These are phyloP conservation scores for Epinephelus moara DNA, from an alignment of 2,113 vertebrate genomes.

Conservation along the genomic window DNA sequence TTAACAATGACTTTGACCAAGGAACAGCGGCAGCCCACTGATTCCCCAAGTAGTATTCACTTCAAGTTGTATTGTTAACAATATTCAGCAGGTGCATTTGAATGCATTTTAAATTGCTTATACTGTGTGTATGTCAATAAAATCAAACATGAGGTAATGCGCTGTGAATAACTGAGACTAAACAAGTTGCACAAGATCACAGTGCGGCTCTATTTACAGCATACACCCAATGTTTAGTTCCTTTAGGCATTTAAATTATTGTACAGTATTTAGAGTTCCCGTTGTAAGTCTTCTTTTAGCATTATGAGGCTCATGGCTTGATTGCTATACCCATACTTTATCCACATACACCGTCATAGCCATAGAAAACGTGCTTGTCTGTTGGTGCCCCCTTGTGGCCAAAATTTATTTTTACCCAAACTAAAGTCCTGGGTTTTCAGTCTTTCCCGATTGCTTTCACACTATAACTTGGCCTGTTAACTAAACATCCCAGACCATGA, in stretches of 20 bases:
- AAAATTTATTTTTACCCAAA: not conserved
- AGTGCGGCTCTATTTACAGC: no score
- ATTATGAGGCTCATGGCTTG: not conserved
- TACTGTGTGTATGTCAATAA: not conserved
- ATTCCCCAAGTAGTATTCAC: no score
- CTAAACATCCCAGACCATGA: no score
- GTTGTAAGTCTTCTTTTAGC: not conserved
- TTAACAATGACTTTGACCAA: not conserved
- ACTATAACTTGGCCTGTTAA: no score
- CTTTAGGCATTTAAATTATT: not conserved
- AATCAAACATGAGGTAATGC: no score
- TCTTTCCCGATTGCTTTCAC: no score
- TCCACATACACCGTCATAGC: not conserved
- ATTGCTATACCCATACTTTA: not conserved
- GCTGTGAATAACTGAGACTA: no score
- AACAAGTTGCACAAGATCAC: no score
- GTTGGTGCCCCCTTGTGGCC: slow-evolving; percentile 2
- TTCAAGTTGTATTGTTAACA: not conserved
- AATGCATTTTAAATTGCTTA: not conserved
- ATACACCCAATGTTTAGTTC: no score
- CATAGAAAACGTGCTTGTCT: not conserved
- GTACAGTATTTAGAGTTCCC: not conserved
- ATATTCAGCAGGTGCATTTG: not conserved
- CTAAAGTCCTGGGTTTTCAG: no score
- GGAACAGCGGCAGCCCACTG: not conserved